Evolutionary conservation across 2,797 vertebrate genomes (phyloP).

Genomic region (Sebastes kiyomatsui): DNA sequence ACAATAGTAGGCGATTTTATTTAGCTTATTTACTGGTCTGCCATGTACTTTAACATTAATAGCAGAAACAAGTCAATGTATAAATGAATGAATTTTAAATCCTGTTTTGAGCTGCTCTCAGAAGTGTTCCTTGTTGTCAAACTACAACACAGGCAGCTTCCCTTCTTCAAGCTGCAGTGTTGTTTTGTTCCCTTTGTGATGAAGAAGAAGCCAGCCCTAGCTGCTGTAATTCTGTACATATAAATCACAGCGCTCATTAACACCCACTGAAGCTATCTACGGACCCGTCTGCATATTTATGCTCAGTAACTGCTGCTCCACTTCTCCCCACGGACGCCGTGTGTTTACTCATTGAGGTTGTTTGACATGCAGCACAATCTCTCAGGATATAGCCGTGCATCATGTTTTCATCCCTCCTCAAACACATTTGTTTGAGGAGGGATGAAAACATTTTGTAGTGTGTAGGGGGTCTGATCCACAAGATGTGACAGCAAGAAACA

Average conservation of each 20-base stretch:
- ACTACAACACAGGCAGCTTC: background rate
- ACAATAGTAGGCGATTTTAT: too few relatives aligned
- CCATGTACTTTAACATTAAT: background rate
- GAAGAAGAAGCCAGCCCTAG: constrained; percentile 4
- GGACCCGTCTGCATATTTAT: constrained; percentile 57
- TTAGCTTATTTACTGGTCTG: too few relatives aligned
- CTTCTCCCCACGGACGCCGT: constrained; percentile 36
- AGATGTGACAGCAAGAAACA: constrained; percentile 19
- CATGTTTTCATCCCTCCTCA: constrained; percentile 35
- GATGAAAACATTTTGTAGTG: constrained; percentile 24
- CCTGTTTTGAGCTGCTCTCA: background rate
- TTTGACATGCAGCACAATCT: constrained; percentile 51
- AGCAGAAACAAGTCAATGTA: background rate
- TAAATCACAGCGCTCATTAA: constrained; percentile 57
- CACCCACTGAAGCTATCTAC: constrained; percentile 40
- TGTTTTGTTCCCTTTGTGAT: background rate
- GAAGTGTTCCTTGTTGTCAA: background rate
- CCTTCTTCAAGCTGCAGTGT: background rate
- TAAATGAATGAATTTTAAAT: background rate
- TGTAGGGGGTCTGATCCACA: constrained; percentile 8
- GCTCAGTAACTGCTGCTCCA: constrained; percentile 44
- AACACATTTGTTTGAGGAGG: constrained; percentile 29
- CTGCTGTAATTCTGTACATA: constrained; percentile 29
- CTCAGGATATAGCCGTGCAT: constrained; percentile 15
- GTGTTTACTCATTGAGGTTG: constrained; percentile 50